Percentiles rank a stretch among this genome's conserved stretches.
Evolutionary conservation across 2,113 vertebrate species (phyloP).

Genomic region (Mola mola): DNA sequence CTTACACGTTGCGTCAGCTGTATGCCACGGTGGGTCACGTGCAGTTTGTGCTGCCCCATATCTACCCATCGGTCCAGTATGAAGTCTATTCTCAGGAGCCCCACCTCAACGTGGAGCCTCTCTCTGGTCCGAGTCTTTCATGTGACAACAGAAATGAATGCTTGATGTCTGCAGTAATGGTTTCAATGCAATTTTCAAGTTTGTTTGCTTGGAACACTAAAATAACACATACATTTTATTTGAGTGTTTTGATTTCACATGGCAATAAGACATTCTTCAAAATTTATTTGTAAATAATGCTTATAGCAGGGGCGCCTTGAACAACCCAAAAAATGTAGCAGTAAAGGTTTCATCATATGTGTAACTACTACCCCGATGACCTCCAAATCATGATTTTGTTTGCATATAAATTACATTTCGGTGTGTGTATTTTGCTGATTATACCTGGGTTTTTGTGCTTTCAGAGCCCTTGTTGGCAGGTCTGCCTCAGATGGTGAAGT

Average conservation of each 20-base stretch:
- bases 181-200: background rate
- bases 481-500: conserved; percentile 93
- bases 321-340: too few relatives aligned
- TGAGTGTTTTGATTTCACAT: too few relatives aligned
- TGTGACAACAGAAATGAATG: background rate
- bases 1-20: conserved; percentile 92
- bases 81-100: conserved; percentile 98
- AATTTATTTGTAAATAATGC: too few relatives aligned
- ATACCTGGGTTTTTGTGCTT: conserved; percentile 9
- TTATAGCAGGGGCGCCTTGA: too few relatives aligned
- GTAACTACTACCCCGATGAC: background rate
- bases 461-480: conserved; percentile 94
- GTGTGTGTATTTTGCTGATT: background rate
- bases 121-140: conserved; percentile 84
- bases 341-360: background rate
- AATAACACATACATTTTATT: background rate
- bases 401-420: background rate
- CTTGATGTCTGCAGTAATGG: too few relatives aligned
- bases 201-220: background rate
- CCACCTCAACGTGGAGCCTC: conserved; percentile 92
- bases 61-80: conserved; percentile 93
- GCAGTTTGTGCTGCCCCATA: conserved; percentile 91
- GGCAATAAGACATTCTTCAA: too few relatives aligned
- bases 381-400: background rate
- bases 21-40: conserved; percentile 87